Evolutionary conservation across 1,140 invertebrate species (phyloP).

Genomic region (Rhyacophila brunnea): DNA sequence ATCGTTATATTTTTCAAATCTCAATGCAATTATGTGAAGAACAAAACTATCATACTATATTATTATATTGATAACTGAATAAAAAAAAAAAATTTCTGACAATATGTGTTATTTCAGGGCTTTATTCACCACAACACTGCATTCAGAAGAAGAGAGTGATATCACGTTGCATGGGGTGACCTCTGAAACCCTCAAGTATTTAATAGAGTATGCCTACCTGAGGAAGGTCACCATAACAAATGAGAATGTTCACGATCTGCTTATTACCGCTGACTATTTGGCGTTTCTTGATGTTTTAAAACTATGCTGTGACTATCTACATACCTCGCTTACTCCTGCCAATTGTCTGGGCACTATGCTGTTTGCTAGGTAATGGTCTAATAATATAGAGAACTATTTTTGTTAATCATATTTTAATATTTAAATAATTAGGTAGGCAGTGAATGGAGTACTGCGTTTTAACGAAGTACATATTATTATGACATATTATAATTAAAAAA

Average conservation of each 20-base stretch:
- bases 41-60: no score
- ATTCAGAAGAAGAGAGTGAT: conserved; percentile 64
- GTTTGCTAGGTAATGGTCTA: conserved; percentile 69
- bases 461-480: no score
- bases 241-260: conserved; percentile 74
- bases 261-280: conserved; percentile 77
- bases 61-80: no score
- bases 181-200: conserved; percentile 67
- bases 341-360: conserved; percentile 82
- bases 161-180: conserved; percentile 74
- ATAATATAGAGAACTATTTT: no score
- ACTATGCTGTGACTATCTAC: conserved; percentile 74
- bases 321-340: conserved; percentile 61
- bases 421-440: no score
- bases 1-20: not conserved
- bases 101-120: conserved; percentile 57
- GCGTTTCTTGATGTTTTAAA: conserved; percentile 74
- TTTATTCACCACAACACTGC: conserved; percentile 79
- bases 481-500: no score
- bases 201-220: conserved; percentile 83
- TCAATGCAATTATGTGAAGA: no score
- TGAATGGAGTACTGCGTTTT: no score
- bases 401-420: no score
- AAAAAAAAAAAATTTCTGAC: not conserved
- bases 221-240: conserved; percentile 66